Evolutionary conservation across 2,888 invertebrate genomes (phyloP).

Genomic region (Phengaris arion): DNA sequence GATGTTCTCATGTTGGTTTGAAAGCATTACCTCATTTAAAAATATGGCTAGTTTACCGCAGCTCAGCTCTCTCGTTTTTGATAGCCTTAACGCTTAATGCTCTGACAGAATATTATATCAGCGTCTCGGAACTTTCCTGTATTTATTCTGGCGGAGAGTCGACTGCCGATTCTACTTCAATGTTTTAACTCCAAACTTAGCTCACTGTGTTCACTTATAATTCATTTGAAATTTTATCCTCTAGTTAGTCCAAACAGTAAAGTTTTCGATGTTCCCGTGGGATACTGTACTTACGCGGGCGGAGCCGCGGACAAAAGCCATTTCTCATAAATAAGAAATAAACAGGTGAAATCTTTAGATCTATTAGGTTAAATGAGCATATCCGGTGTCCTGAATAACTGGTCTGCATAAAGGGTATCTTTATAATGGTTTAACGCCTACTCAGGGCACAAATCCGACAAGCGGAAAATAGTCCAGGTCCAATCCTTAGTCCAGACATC

Average conservation of each 20-base stretch:
- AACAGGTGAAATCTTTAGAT: not conserved
- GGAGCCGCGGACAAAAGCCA: too few species aligned
- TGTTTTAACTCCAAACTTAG: not conserved
- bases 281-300: too few species aligned
- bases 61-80: constrained; percentile 13
- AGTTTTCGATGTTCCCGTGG: too few species aligned
- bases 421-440: constrained; percentile 31
- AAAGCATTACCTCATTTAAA: constrained; percentile 17
- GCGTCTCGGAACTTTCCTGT: constrained; percentile 14
- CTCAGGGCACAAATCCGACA: constrained; percentile 38
- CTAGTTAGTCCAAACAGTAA: too few species aligned
- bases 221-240: not conserved
- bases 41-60: constrained; percentile 6
- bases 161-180: too few species aligned
- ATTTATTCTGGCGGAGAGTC: not conserved
- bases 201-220: not conserved
- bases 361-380: not conserved
- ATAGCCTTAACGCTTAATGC: constrained; percentile 24
- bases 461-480: constrained; percentile 49
- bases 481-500: constrained; percentile 36
- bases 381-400: too few species aligned
- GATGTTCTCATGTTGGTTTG: not conserved
- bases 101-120: constrained; percentile 27
- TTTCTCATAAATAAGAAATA: not conserved
- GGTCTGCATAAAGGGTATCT: not conserved